These are phyloP conservation scores for Mesorhabditis sp. DNA, from an alignment of 2,888 invertebrate species.

Conservation along the genomic window DNA sequence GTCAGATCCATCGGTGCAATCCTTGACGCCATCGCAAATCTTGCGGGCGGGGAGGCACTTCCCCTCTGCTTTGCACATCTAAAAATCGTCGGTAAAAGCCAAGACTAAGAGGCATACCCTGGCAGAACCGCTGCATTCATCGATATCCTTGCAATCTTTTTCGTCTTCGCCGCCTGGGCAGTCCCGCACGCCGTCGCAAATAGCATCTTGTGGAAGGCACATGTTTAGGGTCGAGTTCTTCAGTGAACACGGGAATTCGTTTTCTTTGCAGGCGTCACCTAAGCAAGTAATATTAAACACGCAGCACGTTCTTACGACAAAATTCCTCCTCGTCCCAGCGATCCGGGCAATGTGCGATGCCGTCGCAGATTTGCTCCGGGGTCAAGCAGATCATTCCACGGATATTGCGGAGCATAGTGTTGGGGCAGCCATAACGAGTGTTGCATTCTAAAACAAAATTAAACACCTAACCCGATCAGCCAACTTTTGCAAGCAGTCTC, in stretches of 20 bases:
- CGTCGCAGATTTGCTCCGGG: background rate
- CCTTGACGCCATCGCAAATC: constrained; percentile 1
- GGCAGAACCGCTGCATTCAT: too few species aligned
- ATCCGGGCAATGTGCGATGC: background rate
- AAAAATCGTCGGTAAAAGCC: too few species aligned
- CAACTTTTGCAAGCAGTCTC: background rate
- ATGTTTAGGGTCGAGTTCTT: too few species aligned
- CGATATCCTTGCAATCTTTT: too few species aligned
- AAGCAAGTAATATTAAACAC: background rate
- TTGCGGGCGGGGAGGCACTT: background rate
- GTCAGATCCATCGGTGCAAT: background rate
- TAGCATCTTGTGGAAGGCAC: too few species aligned
- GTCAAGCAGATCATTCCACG: background rate
- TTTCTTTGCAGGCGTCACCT: background rate
- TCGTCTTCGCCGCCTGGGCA: too few species aligned
- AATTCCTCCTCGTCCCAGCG: background rate
- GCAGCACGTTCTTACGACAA: background rate
- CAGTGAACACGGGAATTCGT: background rate
- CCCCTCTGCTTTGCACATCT: too few species aligned
- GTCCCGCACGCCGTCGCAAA: too few species aligned
- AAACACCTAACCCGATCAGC: background rate
- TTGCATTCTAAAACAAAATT: background rate
- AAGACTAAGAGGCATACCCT: too few species aligned
- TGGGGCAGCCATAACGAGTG: background rate
- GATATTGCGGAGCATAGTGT: too few species aligned